Conservation (phyloP, 2,888 invertebrate species). For the Luperina testacea region DNA sequence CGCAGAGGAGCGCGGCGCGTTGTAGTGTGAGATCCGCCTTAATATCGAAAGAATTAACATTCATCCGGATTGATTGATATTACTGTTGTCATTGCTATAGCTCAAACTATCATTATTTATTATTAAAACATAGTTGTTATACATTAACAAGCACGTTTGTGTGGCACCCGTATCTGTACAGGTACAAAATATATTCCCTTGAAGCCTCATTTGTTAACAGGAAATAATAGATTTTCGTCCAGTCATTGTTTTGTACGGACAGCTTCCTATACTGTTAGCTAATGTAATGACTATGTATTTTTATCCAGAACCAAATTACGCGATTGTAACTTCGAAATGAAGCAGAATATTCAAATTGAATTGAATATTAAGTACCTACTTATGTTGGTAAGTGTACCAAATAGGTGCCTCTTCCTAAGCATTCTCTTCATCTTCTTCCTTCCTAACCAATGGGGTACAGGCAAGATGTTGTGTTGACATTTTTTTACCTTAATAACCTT, state of each 20-base stretch:
- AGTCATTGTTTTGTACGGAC: slow-evolving; percentile 48
- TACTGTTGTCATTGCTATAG: neutral
- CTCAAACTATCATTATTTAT: neutral
- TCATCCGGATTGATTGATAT: neutral
- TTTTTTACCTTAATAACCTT: too few relatives aligned
- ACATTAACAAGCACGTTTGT: neutral
- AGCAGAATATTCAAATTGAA: slow-evolving; percentile 8
- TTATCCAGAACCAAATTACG: slow-evolving; percentile 17
- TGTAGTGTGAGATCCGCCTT: neutral
- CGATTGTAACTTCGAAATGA: neutral
- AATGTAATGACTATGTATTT: slow-evolving; percentile 43
- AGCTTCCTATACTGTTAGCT: slow-evolving; percentile 38
- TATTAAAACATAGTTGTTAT: neutral
- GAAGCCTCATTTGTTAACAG: slow-evolving; percentile 32
- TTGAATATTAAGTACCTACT: neutral
- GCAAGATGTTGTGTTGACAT: too few relatives aligned
- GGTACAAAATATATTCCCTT: slow-evolving; percentile 39
- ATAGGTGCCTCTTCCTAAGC: neutral
- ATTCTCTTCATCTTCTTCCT: too few relatives aligned
- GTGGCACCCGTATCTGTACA: slow-evolving; percentile 4
- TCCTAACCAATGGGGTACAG: too few relatives aligned
- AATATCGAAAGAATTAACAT: neutral
- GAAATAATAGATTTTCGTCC: slow-evolving; percentile 41
- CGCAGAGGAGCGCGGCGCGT: neutral
- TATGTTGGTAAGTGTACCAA: neutral